Percentiles rank a stretch among this genome's conserved stretches.
phyloP scores from a whole-genome alignment of 1,140 invertebrate species.

The Drosophila biarmipes region DNA sequence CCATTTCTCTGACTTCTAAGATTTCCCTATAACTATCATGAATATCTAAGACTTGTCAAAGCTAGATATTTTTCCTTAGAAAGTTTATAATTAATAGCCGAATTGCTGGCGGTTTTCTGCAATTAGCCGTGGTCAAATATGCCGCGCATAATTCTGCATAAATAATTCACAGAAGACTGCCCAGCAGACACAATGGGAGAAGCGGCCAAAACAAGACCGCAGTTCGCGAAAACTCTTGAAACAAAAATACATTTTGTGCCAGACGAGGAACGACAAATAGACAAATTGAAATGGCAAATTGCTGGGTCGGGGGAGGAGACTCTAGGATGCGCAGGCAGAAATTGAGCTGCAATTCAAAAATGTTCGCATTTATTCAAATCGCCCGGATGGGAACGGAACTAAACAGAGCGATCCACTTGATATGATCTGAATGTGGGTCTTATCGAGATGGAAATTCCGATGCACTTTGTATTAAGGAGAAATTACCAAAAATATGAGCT shows the following conservation, averaged over 20 bases:
- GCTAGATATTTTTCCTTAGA: too few relatives aligned
- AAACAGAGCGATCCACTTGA: constrained; percentile 8
- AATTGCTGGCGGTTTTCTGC: constrained; percentile 50
- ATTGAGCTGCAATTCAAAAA: constrained; percentile 52
- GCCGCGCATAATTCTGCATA: constrained; percentile 54
- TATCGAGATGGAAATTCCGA: background rate
- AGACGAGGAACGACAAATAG: constrained; percentile 39
- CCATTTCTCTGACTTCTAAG: too few relatives aligned
- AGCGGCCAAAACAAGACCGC: constrained; percentile 26
- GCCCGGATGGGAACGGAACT: constrained; percentile 29
- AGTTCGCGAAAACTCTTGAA: constrained; percentile 44
- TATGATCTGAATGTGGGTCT: background rate
- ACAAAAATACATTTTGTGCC: constrained; percentile 64
- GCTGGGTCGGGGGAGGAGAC: constrained; percentile 2
- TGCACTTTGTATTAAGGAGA: background rate
- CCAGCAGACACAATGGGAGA: constrained; percentile 50
- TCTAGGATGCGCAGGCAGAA: constrained; percentile 7
- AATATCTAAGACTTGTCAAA: background rate
- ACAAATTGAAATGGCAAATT: constrained; percentile 29
- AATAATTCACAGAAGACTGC: constrained; percentile 61
- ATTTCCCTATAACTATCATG: too few relatives aligned
- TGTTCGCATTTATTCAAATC: constrained; percentile 74
- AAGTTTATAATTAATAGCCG: constrained; percentile 31
- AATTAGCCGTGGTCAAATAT: constrained; percentile 57
- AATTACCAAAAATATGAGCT: background rate